Evolutionary conservation across 2,888 invertebrate genomes (phyloP), one percentile per base, ranked within the genome.

Genomic region (Chymomyza amoena): DNA sequence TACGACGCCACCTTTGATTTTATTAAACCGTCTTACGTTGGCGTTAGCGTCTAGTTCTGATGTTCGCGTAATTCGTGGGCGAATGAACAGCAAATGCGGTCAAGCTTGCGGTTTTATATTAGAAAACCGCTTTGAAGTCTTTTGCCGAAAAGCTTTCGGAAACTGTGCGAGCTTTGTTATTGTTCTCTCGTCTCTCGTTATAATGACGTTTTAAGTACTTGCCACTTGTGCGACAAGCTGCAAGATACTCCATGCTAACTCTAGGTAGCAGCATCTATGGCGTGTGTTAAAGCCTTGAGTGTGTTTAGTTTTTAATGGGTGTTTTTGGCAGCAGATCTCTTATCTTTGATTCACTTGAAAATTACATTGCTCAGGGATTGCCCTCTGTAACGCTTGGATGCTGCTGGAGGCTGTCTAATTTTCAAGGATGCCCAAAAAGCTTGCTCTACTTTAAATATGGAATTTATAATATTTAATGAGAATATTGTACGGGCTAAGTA

Each of bases 41-140:
- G 69, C 73, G 73, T 64, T 76, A 73, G 76, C 83, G 52, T 50
- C 18, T 45, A 78, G 70, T 82, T 84, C 84, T 84, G 84, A 81
- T 81, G 76, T 76, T 60, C 59, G 60, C 28, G 66, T 51, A 63
- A 63, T 20, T 18, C 39, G 64, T 16, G 54, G 32, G 36, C 77
- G 81, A 85, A 75, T 87, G 84, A 87, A 76, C 80, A 64, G 77
- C 73, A 69, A 68, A 76, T 71, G 72, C 81, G 84, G 87, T 87
- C 84, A 87, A 85, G 83, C 85, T 87, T 79, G 84, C 84, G 89
- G 84, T 90, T 90, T 90, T 90, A 90, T 90, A 84, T 87, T 84
- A 72, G 76, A 79, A 77, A 77, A 81, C 61, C 61, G 61, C 73
- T 64, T 72, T 54, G 18, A 61, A 72, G 81, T 79, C 81, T 73